phyloP scores from a whole-genome alignment of 2,797 vertebrate species.

The Okamejei kenojei region DNA sequence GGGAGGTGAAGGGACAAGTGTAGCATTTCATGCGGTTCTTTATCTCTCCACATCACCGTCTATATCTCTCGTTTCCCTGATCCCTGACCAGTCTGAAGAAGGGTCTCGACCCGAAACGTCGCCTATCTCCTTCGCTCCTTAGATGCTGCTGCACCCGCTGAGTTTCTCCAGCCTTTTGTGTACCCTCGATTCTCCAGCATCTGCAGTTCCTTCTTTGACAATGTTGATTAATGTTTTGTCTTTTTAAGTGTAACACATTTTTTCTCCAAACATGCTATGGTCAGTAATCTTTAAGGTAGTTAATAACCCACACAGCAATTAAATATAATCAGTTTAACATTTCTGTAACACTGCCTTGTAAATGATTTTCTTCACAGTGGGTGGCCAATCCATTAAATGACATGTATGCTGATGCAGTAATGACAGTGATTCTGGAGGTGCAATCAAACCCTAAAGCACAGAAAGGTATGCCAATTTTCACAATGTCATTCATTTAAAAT shows the following conservation, averaged over 20 bases:
- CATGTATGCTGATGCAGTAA: slow-evolving; percentile 88
- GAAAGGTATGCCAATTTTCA: slow-evolving; percentile 63
- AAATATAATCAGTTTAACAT: background rate
- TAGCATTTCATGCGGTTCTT: too few species aligned
- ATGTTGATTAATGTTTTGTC: background rate
- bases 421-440: slow-evolving; percentile 85
- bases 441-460: slow-evolving; percentile 89
- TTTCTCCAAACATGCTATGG: background rate
- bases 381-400: slow-evolving; percentile 88
- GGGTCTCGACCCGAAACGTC: too few species aligned
- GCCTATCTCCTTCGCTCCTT: too few species aligned
- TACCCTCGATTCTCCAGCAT: too few species aligned
- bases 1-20: too few species aligned
- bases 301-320: background rate
- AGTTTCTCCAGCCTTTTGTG: too few species aligned
- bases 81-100: too few species aligned
- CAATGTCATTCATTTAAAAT: background rate
- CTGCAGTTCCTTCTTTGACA: too few species aligned
- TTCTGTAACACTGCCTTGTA: background rate
- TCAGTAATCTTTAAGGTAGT: background rate
- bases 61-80: too few species aligned
- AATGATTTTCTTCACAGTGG: slow-evolving; percentile 64
- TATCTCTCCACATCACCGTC: too few species aligned
- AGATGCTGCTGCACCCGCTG: too few species aligned
- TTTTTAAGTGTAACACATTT: background rate